Percentiles rank a stretch among this genome's conserved stretches.
Evolutionary conservation across 2,888 invertebrate genomes (phyloP).

Genomic region (Platerodrilus igneus): DNA sequence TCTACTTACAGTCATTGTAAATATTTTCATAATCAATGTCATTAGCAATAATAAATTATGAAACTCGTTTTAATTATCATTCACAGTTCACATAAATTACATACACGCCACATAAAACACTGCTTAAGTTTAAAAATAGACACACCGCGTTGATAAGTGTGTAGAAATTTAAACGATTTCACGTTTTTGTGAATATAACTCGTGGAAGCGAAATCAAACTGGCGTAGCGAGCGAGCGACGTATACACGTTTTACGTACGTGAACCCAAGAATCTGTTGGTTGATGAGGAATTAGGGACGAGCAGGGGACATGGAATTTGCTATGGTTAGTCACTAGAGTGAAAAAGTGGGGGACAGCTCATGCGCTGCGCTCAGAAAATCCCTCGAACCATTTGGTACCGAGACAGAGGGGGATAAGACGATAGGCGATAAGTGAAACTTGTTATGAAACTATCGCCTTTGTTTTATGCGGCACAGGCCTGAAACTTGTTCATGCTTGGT

Average conservation of each 20-base stretch:
- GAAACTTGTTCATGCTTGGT: slow-evolving; percentile 20
- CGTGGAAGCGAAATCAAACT: too few relatives aligned
- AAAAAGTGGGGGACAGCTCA: slow-evolving; percentile 19
- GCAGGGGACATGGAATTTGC: slow-evolving; percentile 11
- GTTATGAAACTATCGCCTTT: slow-evolving; percentile 25
- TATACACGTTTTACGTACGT: slow-evolving; percentile 17
- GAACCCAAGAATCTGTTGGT: slow-evolving; percentile 13
- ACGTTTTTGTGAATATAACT: too few relatives aligned
- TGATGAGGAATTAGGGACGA: slow-evolving; percentile 15
- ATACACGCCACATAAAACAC: too few relatives aligned
- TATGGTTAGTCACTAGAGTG: slow-evolving; percentile 20
- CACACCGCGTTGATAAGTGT: too few relatives aligned
- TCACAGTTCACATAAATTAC: too few relatives aligned
- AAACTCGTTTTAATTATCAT: too few relatives aligned
- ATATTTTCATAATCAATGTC: too few relatives aligned
- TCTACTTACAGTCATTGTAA: too few relatives aligned
- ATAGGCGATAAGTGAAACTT: slow-evolving; percentile 23
- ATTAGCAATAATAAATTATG: too few relatives aligned
- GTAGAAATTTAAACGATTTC: too few relatives aligned
- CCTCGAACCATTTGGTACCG: slow-evolving; percentile 25
- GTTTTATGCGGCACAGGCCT: slow-evolving; percentile 11
- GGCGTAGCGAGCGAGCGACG: too few relatives aligned
- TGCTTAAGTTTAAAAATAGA: too few relatives aligned
- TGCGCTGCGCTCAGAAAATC: slow-evolving; percentile 17
- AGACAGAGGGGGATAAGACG: slow-evolving; percentile 17